A percentile compares a stretch with the other conserved stretches of the same genome.
Conservation (phyloP, 53 echinoderm and acorn worm species). For the Echinarachnius parma region DNA sequence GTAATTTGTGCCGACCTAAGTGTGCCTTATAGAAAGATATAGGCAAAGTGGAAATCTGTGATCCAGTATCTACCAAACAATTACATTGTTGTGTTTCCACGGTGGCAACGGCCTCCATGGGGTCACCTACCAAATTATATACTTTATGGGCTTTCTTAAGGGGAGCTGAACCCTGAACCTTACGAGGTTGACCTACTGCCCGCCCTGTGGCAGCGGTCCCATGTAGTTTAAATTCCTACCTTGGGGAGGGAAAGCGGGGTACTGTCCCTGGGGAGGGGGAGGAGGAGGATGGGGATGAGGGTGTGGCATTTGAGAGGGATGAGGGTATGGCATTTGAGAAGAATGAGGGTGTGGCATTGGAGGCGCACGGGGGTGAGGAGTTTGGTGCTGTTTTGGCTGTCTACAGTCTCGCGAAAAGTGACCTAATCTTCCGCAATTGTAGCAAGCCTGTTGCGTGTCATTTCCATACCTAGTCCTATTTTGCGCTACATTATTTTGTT, state of each 20-base stretch:
- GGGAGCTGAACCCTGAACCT: no score
- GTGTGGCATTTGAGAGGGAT: not conserved
- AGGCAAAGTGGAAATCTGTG: constrained; percentile 9
- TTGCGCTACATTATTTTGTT: no score
- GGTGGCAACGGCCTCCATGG: constrained; percentile 15
- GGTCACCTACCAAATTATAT: constrained; percentile 8
- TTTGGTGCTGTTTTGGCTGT: not conserved
- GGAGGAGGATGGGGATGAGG: not conserved
- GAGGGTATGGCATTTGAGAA: not conserved
- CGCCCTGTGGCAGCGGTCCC: constrained; percentile 26
- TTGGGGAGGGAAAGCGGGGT: no score
- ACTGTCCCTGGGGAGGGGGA: not conserved
- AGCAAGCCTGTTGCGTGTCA: constrained; percentile 9
- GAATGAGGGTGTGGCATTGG: not conserved
- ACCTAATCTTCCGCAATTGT: constrained; percentile 17
- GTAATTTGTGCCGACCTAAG: not conserved
- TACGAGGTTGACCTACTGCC: constrained; percentile 23
- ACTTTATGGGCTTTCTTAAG: not conserved
- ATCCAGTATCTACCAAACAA: constrained; percentile 19
- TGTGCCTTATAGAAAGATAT: not conserved
- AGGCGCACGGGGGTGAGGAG: no score
- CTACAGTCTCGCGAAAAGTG: constrained; percentile 29
- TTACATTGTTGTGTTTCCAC: constrained; percentile 2
- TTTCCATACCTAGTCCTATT: no score
- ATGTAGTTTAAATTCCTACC: constrained; percentile 40